Evolutionary conservation across 2,797 vertebrate species (phyloP), one percentile per base, ranked within the genome.

Genomic region (Anguilla marmorata): DNA sequence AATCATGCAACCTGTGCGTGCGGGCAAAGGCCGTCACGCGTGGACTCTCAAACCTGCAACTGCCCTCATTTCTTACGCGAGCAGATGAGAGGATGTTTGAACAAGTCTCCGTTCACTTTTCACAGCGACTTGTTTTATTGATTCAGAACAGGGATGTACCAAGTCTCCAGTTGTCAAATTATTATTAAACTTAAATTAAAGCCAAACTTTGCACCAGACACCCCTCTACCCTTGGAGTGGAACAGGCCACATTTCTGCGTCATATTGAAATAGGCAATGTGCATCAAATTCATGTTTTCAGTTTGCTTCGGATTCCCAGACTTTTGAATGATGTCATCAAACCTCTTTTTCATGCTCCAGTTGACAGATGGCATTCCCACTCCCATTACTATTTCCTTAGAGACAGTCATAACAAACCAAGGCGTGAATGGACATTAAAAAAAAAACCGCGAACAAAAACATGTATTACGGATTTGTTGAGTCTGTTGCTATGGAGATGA

Each of bases 391-490:
- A 48, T 95, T 91, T 88, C 92, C 89, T 83, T 86, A 92, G 94
- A 2, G 87, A 94, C 94, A 95, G 95, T 94, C 95, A 95, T 92
- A 95, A 96, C 93, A 96, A 93, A 93, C 86, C 89, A 74, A 87
- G n/a, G 56, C 82, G 82, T 7, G 27, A 89, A 87, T 52, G 41
- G 60, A 88, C 76, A 66, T 85, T 87, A 87, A 52, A 89, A 89
- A 89, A 89, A 88, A 85, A 91, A 69, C 19, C 90, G 7, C 8
- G 19, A 48, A 21, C 76, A 48, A 80, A 80, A 76, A 80, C 8
- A 93, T 93, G 93, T 93, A 92, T 90, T 92, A 90, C 90, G 90
- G 92, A 91, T 93, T 89, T 94, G 91, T 93, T 93, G 92, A 93
- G 92, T 87, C 90, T 69, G 95, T 95, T 94, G 90, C 93, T 88